Evolutionary conservation across 2,888 invertebrate species (phyloP), one percentile per base, ranked within the genome.

Genomic region (Sthenelais limicola): DNA sequence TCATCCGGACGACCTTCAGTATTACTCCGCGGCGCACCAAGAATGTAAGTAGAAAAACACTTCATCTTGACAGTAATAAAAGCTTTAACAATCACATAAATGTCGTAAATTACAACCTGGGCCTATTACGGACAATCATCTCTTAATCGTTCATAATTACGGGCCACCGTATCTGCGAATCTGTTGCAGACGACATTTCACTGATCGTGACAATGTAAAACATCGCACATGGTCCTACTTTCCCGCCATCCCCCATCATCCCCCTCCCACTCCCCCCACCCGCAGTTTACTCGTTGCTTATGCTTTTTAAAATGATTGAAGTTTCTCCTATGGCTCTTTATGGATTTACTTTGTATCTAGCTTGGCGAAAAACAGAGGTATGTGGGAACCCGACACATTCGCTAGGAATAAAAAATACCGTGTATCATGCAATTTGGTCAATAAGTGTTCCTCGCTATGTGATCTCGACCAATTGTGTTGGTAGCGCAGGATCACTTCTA

Each of bases 21-120:
- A 98, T 86, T 97, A 98, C 58, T 96, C 98, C 33, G 97, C 97
- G 84, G 98, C 99, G 77, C 99, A 99, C 89, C 97, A 98, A 91
- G 98, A 99, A 92, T 91, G 98, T 98, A 91, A 94, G 96, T 82
- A 43, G 7, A 15, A 51, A 51, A 24, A 21, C 21, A 51, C 26
- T 5, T 51, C 51, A 51, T 24, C 7, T 43, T 18, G n/a, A n/a
- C n/a, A n/a, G n/a, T n/a, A n/a, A n/a, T n/a, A n/a, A n/a, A 43
- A 43, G 15, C 43, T 9, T 43, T 43, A 43, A 9, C 18, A 9
- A 43, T 18, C 18, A 43, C 18, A 15, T 43, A 43, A 15, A 15
- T 43, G 15, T 43, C 43, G 43, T 43, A 18, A 43, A 15, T 15
- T 15, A 43, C 18, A 43, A 43, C 18, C 43, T 43, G 43, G 15